Percentiles rank a stretch among this genome's conserved stretches.
phyloP scores from a whole-genome alignment of 2,113 vertebrate genomes.

The Hyaena hyaena region DNA sequence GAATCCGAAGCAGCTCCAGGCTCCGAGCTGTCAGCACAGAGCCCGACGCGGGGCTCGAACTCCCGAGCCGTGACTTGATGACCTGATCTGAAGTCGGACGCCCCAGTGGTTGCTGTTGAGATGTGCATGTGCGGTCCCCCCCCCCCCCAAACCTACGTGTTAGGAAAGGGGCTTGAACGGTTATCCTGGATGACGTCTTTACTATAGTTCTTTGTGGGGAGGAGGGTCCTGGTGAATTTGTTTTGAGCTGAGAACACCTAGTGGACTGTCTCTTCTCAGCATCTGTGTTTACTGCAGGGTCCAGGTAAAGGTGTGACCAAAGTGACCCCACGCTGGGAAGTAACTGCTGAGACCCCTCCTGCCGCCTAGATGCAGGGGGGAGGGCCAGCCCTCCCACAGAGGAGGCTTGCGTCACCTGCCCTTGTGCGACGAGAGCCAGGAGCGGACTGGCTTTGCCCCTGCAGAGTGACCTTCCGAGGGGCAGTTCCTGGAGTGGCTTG shows the following conservation, averaged over 20 bases:
- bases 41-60: too few species aligned
- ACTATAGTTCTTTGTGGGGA: neutral
- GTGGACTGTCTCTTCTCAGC: neutral
- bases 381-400: neutral
- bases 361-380: neutral
- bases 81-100: too few species aligned
- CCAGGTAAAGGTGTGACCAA: too few species aligned
- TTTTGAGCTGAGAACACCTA: neutral
- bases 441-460: neutral
- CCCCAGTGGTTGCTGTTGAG: neutral
- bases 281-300: neutral
- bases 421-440: neutral
- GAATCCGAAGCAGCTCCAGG: too few species aligned
- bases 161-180: neutral
- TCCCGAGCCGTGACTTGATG: too few species aligned
- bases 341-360: neutral
- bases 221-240: neutral
- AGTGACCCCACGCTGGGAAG: neutral
- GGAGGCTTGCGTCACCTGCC: neutral
- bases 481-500: neutral
- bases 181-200: fast-evolving
- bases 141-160: neutral
- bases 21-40: too few species aligned
- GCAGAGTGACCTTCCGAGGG: neutral
- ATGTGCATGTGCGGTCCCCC: neutral